These are phyloP conservation scores for Montipora capitata DNA, from an alignment of 92 coral and sea anemone species.

Conservation along the genomic window DNA sequence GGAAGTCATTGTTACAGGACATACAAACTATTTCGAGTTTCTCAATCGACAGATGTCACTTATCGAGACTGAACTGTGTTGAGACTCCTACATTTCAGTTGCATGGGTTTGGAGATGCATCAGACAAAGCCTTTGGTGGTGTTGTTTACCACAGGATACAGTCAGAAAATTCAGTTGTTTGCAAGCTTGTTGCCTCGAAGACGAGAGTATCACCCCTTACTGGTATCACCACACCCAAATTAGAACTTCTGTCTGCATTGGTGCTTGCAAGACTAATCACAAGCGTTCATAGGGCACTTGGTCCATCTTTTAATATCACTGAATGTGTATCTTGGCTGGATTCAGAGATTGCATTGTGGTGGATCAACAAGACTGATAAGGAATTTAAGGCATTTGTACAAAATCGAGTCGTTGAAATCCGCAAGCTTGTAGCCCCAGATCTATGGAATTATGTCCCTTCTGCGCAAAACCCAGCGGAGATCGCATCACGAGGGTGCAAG, in stretches of 20 bases:
- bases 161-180: slow-evolving; percentile 52
- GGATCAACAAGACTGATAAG: slow-evolving; percentile 23
- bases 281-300: slow-evolving; percentile 40
- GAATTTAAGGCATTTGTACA: slow-evolving; percentile 67
- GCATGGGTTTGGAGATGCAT: slow-evolving; percentile 48
- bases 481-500: background rate
- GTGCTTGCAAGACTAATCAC: slow-evolving; percentile 41
- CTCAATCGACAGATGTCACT: too few species aligned
- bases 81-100: too few species aligned
- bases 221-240: slow-evolving; percentile 55
- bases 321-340: background rate
- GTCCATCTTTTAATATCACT: background rate
- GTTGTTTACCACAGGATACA: slow-evolving; percentile 43
- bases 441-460: too few species aligned
- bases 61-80: too few species aligned
- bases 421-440: background rate
- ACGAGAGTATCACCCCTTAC: slow-evolving; percentile 16
- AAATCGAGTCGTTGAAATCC: slow-evolving; percentile 9
- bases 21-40: too few species aligned
- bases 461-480: background rate
- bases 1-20: too few species aligned
- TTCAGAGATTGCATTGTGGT: background rate
- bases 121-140: slow-evolving; percentile 61
- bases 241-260: slow-evolving; percentile 27
- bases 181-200: slow-evolving; percentile 38